These are phyloP conservation scores for Papilio glaucus DNA, from an alignment of 1,140 invertebrate species.

Conservation along the genomic window DNA sequence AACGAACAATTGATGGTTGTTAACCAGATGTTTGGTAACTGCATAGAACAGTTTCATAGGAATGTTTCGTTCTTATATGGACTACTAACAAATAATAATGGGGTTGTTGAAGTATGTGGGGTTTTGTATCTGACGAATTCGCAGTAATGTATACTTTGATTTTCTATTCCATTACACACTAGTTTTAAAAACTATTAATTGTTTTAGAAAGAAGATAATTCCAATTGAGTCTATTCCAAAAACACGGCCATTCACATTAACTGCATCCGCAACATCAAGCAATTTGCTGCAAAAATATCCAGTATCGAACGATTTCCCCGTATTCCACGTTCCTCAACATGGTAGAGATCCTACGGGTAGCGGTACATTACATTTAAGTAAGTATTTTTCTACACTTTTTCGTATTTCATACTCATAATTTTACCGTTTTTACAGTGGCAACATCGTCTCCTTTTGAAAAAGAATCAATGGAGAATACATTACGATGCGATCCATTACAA, in stretches of 20 bases:
- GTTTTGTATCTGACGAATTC: too few species aligned
- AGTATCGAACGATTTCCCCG: not conserved
- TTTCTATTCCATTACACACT: too few species aligned
- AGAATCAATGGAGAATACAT: slow-evolving; percentile 1
- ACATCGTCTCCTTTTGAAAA: not conserved
- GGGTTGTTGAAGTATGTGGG: too few species aligned
- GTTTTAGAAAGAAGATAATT: slow-evolving; percentile 31
- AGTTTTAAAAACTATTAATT: not conserved
- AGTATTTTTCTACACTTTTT: not conserved
- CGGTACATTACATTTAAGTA: not conserved
- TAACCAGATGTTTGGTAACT: too few species aligned
- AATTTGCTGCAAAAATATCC: slow-evolving; percentile 20
- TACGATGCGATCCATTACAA: not conserved
- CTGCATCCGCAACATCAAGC: slow-evolving; percentile 9
- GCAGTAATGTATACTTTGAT: too few species aligned
- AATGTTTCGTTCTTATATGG: too few species aligned
- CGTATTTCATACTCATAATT: not conserved
- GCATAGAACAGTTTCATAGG: too few species aligned
- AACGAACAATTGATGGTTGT: too few species aligned
- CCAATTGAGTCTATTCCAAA: slow-evolving; percentile 7
- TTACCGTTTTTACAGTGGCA: not conserved
- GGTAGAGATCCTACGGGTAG: slow-evolving; percentile 11
- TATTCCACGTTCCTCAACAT: not conserved
- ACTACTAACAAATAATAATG: too few species aligned
- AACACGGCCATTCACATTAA: slow-evolving; percentile 22